These are phyloP conservation scores for Nerophis lumbriciformis DNA, from an alignment of 2,113 vertebrate species.

Conservation along the genomic window DNA sequence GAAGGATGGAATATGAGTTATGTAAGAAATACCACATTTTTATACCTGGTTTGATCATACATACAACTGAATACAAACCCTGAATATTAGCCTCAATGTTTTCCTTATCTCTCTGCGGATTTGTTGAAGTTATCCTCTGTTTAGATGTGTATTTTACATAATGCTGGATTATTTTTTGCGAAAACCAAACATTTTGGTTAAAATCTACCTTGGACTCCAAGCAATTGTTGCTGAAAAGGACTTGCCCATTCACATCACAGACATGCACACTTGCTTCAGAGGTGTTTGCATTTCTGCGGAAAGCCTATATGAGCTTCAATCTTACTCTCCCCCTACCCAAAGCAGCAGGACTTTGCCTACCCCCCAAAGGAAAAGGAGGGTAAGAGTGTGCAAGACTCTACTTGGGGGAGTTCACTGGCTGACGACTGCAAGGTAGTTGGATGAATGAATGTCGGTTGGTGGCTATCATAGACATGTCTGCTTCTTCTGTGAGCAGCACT, in stretches of 20 bases:
- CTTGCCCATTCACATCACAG: slow-evolving; percentile 34
- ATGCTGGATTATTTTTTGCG: too few relatives aligned
- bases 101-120: too few relatives aligned
- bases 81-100: too few relatives aligned
- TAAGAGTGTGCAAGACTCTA: slow-evolving; percentile 72
- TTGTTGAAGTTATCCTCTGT: too few relatives aligned
- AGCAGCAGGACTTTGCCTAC: slow-evolving; percentile 73
- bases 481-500: slow-evolving; percentile 15
- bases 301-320: slow-evolving; percentile 55
- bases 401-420: slow-evolving; percentile 75
- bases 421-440: slow-evolving; percentile 78
- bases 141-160: too few relatives aligned
- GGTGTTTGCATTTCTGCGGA: slow-evolving; percentile 49
- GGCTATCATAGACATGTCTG: slow-evolving; percentile 11
- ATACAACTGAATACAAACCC: too few relatives aligned
- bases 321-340: slow-evolving; percentile 64
- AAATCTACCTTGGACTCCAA: neutral
- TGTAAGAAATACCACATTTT: slow-evolving; percentile 13
- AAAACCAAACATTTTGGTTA: too few relatives aligned
- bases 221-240: neutral
- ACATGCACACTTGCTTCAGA: slow-evolving; percentile 30
- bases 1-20: neutral
- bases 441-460: slow-evolving; percentile 44
- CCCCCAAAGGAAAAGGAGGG: slow-evolving; percentile 68
- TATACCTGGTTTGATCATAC: neutral